Conservation (phyloP, 1,140 invertebrate species). For the Bactericera cockerelli region DNA sequence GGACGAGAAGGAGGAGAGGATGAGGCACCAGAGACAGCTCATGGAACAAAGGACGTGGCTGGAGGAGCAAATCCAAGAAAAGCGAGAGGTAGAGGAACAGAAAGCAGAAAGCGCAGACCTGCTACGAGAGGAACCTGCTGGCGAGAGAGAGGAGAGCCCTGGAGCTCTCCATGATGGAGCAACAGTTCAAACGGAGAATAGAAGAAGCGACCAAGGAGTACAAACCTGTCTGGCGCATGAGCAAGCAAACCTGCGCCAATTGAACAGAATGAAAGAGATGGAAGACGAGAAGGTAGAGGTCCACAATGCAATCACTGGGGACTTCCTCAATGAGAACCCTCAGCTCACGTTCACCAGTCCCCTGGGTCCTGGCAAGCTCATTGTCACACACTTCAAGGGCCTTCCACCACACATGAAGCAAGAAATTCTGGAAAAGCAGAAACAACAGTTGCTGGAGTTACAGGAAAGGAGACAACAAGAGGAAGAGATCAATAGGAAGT, state of each 20-base stretch:
- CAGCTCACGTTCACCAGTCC: constrained; percentile 50
- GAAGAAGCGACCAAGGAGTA: constrained; percentile 50
- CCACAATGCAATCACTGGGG: constrained; percentile 68
- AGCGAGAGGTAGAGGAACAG: constrained; percentile 43
- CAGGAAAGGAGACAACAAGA: constrained; percentile 32
- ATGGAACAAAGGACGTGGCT: constrained; percentile 63
- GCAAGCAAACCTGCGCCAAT: constrained; percentile 38
- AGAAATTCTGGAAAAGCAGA: constrained; percentile 48
- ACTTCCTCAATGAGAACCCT: constrained; percentile 71
- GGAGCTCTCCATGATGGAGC: constrained; percentile 41
- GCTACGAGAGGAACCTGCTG: constrained; percentile 42
- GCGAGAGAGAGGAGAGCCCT: constrained; percentile 44
- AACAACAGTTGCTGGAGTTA: constrained; percentile 50
- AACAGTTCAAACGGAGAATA: constrained; percentile 43
- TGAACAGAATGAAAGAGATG: constrained; percentile 43
- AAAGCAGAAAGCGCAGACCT: constrained; percentile 41
- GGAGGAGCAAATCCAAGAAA: constrained; percentile 53
- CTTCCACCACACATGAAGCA: constrained; percentile 56
- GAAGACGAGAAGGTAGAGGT: constrained; percentile 75
- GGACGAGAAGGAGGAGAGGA: neutral
- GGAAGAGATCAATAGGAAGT: neutral
- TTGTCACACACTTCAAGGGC: constrained; percentile 69
- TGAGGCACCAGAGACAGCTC: constrained; percentile 37
- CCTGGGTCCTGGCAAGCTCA: constrained; percentile 49
- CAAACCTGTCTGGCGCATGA: constrained; percentile 47